phyloP scores from a whole-genome alignment of 2,113 vertebrate species.

The Barbus barbus region DNA sequence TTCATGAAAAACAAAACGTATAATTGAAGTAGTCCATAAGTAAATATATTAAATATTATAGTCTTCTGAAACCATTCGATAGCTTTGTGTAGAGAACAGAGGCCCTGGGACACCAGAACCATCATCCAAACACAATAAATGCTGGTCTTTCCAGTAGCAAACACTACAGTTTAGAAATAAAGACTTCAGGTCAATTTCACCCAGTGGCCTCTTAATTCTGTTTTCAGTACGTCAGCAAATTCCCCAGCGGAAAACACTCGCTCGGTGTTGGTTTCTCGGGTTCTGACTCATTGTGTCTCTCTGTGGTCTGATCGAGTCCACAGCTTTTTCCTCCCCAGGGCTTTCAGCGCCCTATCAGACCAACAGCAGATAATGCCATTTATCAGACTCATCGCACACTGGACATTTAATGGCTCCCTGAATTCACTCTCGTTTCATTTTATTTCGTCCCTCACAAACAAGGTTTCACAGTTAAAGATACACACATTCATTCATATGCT shows the following conservation, averaged over 20 bases:
- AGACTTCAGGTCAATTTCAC: not conserved
- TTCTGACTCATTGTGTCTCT: not conserved
- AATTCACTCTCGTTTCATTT: not conserved
- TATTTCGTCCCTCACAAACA: not conserved
- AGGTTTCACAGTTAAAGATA: not conserved
- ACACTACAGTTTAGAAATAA: slow-evolving; percentile 5
- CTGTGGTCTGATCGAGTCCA: not conserved
- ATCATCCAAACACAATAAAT: not conserved
- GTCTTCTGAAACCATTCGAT: too few species aligned
- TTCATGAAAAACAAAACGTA: not conserved
- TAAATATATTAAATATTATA: too few species aligned
- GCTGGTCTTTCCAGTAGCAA: not conserved
- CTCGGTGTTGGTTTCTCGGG: not conserved
- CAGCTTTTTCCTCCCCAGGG: not conserved
- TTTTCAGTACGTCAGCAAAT: not conserved
- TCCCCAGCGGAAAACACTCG: not conserved
- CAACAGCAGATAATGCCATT: not conserved
- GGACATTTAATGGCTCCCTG: not conserved
- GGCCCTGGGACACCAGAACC: not conserved
- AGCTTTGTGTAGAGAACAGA: too few species aligned
- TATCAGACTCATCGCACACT: not conserved
- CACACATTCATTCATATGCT: not conserved
- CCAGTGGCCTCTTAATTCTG: not conserved
- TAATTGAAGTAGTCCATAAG: too few species aligned
- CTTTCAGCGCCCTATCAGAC: not conserved